These are phyloP conservation scores for Chloroceryle aenea DNA, from an alignment of 2,113 vertebrate species.

Conservation along the genomic window DNA sequence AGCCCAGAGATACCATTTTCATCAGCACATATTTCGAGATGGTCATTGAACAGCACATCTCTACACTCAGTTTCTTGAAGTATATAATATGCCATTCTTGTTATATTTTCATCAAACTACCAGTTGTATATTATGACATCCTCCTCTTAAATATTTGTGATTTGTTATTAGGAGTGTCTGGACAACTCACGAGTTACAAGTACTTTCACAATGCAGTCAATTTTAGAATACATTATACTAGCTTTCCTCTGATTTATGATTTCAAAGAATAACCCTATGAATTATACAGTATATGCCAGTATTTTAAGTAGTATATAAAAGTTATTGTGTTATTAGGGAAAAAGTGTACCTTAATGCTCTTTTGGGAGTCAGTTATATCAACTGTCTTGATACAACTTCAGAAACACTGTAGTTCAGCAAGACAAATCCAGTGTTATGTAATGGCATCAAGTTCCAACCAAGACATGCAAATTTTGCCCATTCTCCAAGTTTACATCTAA, in stretches of 20 bases:
- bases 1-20: neutral
- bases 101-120: neutral
- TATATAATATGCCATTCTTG: neutral
- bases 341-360: neutral
- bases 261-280: neutral
- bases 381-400: neutral
- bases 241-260: neutral
- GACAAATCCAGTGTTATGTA: neutral
- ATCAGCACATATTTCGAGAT: neutral
- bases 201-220: neutral
- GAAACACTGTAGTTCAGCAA: neutral
- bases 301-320: neutral
- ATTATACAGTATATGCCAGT: neutral
- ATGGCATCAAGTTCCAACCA: neutral
- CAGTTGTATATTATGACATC: neutral
- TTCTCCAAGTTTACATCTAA: neutral
- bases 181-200: neutral
- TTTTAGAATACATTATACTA: neutral
- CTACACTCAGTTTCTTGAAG: neutral
- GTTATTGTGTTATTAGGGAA: neutral
- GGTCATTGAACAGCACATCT: neutral
- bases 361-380: neutral
- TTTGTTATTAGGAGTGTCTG: neutral
- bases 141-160: neutral
- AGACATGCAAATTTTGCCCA: neutral